A percentile compares a stretch with the other conserved stretches of the same genome.
Evolutionary conservation across 2,888 invertebrate species (phyloP).

Genomic region (Liodrosophila aerea): DNA sequence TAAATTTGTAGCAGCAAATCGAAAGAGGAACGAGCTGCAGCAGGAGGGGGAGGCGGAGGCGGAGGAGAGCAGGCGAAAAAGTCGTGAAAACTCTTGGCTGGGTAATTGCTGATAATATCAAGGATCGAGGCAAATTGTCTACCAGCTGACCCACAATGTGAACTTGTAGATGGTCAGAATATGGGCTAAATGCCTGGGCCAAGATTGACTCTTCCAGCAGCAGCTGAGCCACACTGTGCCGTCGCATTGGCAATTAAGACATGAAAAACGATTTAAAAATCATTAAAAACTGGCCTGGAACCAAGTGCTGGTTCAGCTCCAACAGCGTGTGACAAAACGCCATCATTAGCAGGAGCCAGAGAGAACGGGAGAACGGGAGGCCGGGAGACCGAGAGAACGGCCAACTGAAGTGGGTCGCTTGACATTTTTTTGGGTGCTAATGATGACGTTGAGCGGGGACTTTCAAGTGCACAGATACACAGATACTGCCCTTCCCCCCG

Average conservation of each 20-base stretch:
- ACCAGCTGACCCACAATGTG: constrained; percentile 69
- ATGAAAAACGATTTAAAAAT: constrained; percentile 45
- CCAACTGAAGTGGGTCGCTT: constrained; percentile 10
- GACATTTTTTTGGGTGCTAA: constrained; percentile 53
- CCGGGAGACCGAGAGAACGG: not conserved
- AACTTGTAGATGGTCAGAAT: constrained; percentile 53
- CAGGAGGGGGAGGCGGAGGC: not conserved
- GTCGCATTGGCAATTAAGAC: constrained; percentile 42
- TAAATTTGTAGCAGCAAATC: constrained; percentile 66
- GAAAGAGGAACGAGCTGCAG: constrained; percentile 21
- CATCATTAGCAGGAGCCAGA: constrained; percentile 31
- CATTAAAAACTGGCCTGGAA: constrained; percentile 44
- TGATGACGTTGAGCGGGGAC: constrained; percentile 57
- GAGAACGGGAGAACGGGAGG: constrained; percentile 1
- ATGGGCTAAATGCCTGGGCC: constrained; percentile 59
- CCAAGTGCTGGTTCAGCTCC: constrained; percentile 7
- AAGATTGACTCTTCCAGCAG: constrained; percentile 39
- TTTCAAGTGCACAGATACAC: constrained; percentile 33
- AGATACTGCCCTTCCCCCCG: not conserved
- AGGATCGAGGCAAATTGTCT: constrained; percentile 55
- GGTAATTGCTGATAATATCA: constrained; percentile 67
- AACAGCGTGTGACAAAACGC: constrained; percentile 56
- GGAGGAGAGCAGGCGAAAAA: constrained; percentile 25
- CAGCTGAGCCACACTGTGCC: not conserved
- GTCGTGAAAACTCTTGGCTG: constrained; percentile 61